Base-by-base conservation (phyloP, 2,797 vertebrate genomes). In the Amblyraja radiata region DNA sequence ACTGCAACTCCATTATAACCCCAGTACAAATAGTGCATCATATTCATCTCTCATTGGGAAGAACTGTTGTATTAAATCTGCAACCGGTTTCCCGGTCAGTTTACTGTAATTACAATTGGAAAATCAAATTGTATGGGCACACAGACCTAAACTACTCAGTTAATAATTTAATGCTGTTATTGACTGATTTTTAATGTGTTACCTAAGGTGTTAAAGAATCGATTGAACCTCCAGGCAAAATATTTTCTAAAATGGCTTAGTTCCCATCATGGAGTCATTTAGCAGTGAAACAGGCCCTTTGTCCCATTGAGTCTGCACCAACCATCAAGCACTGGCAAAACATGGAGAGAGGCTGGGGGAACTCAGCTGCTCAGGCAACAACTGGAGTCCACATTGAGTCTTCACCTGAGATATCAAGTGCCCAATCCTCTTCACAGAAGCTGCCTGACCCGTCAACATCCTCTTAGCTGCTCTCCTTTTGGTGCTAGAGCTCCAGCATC, bases 131-230 rank as follows among this genome's bases (percentile, higher is more conserved):
- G 21, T n/a, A 68, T 21, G 14, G 28, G 10, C 61, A 9, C n/a
- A 88, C 16, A 68, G 61, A 32, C 16, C n/a, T 68, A 68, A 88
- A 65, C 65, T 68, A 32, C 68, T 16, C 84, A 36, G 63, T 86
- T 86, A 81, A 28, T 58, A 1, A 11, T 86, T 88, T 2, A 23
- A 25, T 25, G n/a, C 28, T 8, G 6, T 6, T 84, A 21, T 88
- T 65, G 88, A 32, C 84, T 88, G 84, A 88, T 88, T 88, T 88
- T 88, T 68, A 88, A 65, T 88, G n/a, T 32, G 28, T 63, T 88
- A 88, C 6, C n/a, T 21, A 61, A n/a, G 61, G n/a, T 9, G 14
- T 88, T 54, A 65, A 68, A 65, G 36, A 21, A 1, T 10, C 3
- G 13, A 61, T 84, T 28, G 2, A 16, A 88, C 65, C 61, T 36